These are phyloP conservation scores for Solen grandis DNA, from an alignment of 1,140 invertebrate genomes.

Conservation along the genomic window DNA sequence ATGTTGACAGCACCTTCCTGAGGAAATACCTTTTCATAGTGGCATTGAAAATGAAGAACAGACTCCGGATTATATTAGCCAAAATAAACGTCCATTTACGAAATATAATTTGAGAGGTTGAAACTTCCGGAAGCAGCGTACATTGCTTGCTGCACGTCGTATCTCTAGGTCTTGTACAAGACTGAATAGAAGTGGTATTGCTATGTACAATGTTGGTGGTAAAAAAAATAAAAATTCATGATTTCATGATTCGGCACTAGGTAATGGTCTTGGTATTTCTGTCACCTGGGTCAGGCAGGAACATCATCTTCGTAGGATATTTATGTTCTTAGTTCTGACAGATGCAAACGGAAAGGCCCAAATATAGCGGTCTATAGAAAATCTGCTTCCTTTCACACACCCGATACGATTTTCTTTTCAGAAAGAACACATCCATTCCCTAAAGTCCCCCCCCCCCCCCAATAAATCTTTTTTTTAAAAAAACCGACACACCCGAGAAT, in stretches of 20 bases:
- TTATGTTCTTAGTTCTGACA: constrained; percentile 9
- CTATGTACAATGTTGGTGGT: constrained; percentile 5
- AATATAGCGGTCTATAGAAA: constrained; percentile 25
- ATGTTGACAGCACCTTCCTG: constrained; percentile 32
- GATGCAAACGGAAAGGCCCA: background rate
- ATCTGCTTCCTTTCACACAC: background rate
- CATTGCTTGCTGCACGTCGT: constrained; percentile 16
- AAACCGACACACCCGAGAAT: background rate
- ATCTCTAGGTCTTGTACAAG: background rate
- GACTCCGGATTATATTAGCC: background rate
- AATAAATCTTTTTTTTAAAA: too few relatives aligned
- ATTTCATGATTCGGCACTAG: background rate
- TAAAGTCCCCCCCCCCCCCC: too few relatives aligned
- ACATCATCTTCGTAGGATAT: background rate
- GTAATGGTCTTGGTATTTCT: constrained; percentile 8
- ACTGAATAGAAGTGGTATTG: background rate
- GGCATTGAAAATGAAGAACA: too few relatives aligned
- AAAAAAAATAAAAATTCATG: too few relatives aligned
- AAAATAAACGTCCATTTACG: background rate
- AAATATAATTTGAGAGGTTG: too few relatives aligned
- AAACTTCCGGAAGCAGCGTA: too few relatives aligned
- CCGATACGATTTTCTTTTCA: background rate
- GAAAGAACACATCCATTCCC: too few relatives aligned
- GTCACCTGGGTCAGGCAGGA: background rate
- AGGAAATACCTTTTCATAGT: too few relatives aligned